phyloP scores from a whole-genome alignment of 2,888 invertebrate genomes.

The Rotaria socialis region DNA sequence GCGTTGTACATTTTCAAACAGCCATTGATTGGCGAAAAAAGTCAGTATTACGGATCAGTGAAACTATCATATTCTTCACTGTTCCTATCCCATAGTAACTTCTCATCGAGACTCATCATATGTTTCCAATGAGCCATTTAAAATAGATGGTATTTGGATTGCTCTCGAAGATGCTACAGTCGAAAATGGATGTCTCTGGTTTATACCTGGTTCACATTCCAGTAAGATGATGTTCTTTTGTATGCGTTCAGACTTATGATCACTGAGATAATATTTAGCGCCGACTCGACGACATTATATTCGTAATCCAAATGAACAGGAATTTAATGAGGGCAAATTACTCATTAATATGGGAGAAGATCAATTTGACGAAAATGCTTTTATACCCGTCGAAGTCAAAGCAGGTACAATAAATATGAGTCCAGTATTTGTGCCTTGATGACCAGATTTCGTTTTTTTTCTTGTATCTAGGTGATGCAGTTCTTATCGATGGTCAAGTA shows the following conservation, averaged over 20 bases:
- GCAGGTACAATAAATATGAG: constrained; percentile 69
- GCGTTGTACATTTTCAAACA: constrained; percentile 98
- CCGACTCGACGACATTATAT: constrained; percentile 62
- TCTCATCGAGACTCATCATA: constrained; percentile 74
- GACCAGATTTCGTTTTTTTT: neutral
- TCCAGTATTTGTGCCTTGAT: neutral
- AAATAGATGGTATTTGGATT: constrained; percentile 77
- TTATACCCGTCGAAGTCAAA: constrained; percentile 73
- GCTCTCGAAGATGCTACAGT: constrained; percentile 85
- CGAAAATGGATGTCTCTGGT: constrained; percentile 90
- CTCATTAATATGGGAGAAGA: constrained; percentile 68
- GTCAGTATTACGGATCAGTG: constrained; percentile 60
- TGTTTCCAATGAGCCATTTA: constrained; percentile 73
- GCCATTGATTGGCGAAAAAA: constrained; percentile 80
- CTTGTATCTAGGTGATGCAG: constrained; percentile 68
- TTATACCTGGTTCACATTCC: constrained; percentile 79
- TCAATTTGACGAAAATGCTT: constrained; percentile 66
- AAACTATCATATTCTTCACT: neutral
- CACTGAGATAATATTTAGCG: constrained; percentile 39
- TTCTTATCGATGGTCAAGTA: constrained; percentile 84
- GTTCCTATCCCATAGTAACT: constrained; percentile 52
- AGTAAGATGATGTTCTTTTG: neutral
- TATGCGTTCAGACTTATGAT: too few species aligned
- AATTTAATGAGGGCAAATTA: constrained; percentile 59
- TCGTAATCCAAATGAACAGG: constrained; percentile 67